Evolutionary conservation across 2,888 invertebrate genomes (phyloP).

Genomic region (Sthenelais limicola): DNA sequence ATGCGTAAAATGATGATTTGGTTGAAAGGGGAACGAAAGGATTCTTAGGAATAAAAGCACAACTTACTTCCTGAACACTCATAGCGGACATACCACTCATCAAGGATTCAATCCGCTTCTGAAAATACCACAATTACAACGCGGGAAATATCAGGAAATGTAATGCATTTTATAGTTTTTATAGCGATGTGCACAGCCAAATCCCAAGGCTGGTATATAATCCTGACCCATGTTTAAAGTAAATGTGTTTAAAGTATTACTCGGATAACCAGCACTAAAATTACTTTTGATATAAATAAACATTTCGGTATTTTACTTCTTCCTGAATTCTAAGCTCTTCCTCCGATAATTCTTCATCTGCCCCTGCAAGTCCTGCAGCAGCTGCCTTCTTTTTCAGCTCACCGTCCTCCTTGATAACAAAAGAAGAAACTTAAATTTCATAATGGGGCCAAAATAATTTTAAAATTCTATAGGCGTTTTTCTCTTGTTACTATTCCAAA

Average conservation of each 20-base stretch:
- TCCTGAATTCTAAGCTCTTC: slow-evolving; percentile 53
- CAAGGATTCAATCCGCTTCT: slow-evolving; percentile 67
- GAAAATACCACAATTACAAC: too few species aligned
- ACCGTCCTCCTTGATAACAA: slow-evolving; percentile 50
- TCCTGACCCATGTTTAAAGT: too few species aligned
- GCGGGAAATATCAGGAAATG: too few species aligned
- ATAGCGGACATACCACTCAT: slow-evolving; percentile 72
- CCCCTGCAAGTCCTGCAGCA: slow-evolving; percentile 57
- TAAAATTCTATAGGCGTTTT: background rate
- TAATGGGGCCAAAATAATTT: background rate
- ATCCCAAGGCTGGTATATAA: too few species aligned
- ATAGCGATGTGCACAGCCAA: too few species aligned
- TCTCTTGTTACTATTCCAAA: background rate
- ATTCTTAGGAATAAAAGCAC: too few species aligned
- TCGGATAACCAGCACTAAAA: background rate
- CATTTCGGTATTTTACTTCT: too few species aligned
- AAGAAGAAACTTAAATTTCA: too few species aligned
- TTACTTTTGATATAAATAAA: background rate
- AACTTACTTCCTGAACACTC: slow-evolving; percentile 65
- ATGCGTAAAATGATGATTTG: too few species aligned
- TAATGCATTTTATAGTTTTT: too few species aligned
- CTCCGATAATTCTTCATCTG: slow-evolving; percentile 53
- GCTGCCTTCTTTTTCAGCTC: slow-evolving; percentile 61
- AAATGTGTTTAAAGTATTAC: too few species aligned
- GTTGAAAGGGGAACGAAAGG: too few species aligned